These are phyloP conservation scores for Ylistrum balloti DNA, from an alignment of 1,140 invertebrate genomes.

Conservation along the genomic window DNA sequence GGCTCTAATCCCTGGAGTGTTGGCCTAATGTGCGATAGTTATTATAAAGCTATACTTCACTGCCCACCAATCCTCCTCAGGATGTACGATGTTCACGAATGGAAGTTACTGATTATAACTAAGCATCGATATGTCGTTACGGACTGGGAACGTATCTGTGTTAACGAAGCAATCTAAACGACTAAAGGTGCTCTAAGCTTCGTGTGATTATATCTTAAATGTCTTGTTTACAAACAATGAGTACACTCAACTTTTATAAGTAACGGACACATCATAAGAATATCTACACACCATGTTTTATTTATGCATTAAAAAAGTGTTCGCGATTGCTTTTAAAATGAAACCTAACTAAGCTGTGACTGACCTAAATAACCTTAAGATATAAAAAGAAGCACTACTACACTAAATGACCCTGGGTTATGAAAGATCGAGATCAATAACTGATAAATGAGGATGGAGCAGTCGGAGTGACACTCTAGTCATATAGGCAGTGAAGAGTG, in stretches of 20 bases:
- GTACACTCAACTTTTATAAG: too few relatives aligned
- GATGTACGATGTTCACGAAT: background rate
- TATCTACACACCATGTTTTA: too few relatives aligned
- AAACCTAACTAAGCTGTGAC: too few relatives aligned
- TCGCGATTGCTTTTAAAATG: too few relatives aligned
- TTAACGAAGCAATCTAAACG: conserved; percentile 4
- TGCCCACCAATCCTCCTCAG: background rate
- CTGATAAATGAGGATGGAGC: background rate
- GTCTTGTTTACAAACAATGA: background rate
- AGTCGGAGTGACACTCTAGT: background rate
- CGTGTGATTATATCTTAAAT: background rate
- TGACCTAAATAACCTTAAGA: background rate
- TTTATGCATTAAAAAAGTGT: too few relatives aligned
- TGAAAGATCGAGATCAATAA: background rate
- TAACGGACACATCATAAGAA: too few relatives aligned
- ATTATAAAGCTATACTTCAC: conserved; percentile 3
- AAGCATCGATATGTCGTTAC: background rate
- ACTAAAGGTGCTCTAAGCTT: background rate
- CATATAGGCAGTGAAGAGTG: too few relatives aligned
- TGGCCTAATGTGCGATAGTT: background rate
- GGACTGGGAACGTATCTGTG: background rate
- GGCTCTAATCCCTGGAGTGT: background rate
- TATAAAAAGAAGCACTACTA: background rate
- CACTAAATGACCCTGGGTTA: background rate
- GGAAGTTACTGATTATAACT: background rate